Conservation (phyloP, 2,888 invertebrate genomes). For the Pristionchus japonicus region DNA sequence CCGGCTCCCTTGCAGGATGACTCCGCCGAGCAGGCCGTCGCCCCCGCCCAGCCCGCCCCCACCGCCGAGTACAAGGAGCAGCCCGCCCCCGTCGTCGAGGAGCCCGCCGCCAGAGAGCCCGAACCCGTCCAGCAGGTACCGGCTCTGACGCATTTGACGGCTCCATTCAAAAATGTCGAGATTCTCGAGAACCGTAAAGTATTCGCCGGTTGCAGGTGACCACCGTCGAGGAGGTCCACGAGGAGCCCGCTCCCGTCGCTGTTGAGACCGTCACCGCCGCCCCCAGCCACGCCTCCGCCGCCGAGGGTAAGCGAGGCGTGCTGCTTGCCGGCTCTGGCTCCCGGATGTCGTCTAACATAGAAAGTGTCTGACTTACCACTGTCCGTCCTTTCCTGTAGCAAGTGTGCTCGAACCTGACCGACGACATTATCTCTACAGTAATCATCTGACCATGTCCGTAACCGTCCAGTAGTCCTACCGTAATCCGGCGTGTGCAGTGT, state of each 20-base stretch:
- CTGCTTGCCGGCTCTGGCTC: neutral
- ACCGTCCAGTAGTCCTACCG: neutral
- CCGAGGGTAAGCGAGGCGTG: conserved; percentile 52
- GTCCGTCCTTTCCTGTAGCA: neutral
- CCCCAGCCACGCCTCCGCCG: conserved; percentile 47
- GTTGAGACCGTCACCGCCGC: conserved; percentile 51
- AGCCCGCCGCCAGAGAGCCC: conserved; percentile 9
- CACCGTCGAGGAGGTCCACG: conserved; percentile 58
- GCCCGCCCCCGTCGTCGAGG: conserved; percentile 27
- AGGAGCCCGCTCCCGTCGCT: conserved; percentile 63
- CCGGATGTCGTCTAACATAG: neutral
- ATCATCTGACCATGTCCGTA: no score
- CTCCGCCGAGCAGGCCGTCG: conserved; percentile 36
- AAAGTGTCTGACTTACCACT: neutral
- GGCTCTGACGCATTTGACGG: neutral
- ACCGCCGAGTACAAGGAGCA: conserved; percentile 46
- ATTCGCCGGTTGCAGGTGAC: neutral
- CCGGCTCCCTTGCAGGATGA: conserved; percentile 34
- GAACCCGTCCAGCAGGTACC: conserved; percentile 37
- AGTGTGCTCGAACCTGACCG: no score
- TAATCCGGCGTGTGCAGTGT: conserved; percentile 11
- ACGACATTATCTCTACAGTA: no score
- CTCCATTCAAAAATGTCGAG: no score
- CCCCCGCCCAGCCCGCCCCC: conserved; percentile 36
- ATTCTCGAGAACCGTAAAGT: neutral